Base-by-base conservation (phyloP, 2,888 invertebrate genomes). In the Tryphoninae sp. region DNA sequence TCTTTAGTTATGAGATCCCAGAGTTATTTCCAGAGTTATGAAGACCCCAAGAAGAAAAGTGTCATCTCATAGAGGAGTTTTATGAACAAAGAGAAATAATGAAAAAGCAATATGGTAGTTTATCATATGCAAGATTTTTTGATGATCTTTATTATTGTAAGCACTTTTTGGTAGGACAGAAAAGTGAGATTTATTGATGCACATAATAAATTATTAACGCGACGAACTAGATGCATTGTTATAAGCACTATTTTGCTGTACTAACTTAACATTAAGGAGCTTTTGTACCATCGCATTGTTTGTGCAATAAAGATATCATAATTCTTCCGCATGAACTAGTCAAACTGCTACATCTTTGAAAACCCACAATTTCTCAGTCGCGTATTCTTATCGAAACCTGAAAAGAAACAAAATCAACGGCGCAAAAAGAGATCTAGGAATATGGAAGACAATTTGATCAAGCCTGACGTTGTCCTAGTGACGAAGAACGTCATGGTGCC, bases 401-500 rank as follows among this genome's bases (percentile, higher is more conserved):
- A 16, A 62, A 55, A 33, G 53, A 23, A 23, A 62, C 3, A 22
- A 51, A 62, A 11, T 42, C 16, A 16, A 19, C 42, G 1, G n/a
- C 16, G 13, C 58, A 58, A 42, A 23, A 16, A 22, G 33, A 23
- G 11, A n/a, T 9, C 40, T 40, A 45, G 40, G 9, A 61, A 49
- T 11, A 79, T 69, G 73, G 77, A 77, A 26, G 69, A 80, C 16
- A 42, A 68, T 64, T 19, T 82, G 23, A 78, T 74, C n/a, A 83
- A 81, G 55, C 83, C 84, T 19, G 83, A 83, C 13, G 61, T 84
- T n/a, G 67, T 83, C 2, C 13, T 84, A 51, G 65, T 84, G 33
- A 84, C 81, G 1, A 84, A 83, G 68, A 78, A 84, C 19, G 72
- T 82, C 1, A 84, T 84, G 84, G 81, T 84, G 42, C 84, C 84